A percentile compares a stretch with the other conserved stretches of the same genome.
Evolutionary conservation across 2,797 vertebrate genomes (phyloP).

Genomic region (Sebastiscus albofasciatus): DNA sequence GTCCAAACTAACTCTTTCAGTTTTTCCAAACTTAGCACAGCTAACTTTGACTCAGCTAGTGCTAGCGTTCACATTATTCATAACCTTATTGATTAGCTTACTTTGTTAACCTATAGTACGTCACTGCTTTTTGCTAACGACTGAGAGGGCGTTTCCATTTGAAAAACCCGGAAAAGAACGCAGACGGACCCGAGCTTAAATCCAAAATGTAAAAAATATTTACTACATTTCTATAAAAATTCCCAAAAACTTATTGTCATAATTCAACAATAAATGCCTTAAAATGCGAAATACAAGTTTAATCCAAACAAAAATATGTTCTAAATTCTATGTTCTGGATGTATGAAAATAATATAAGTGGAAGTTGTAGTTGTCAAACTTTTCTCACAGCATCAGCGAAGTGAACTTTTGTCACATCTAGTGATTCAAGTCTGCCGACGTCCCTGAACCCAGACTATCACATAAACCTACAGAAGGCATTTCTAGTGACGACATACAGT

Average conservation of each 20-base stretch:
- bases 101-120: too few relatives aligned
- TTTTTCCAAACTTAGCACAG: too few relatives aligned
- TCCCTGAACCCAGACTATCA: slow-evolving; percentile 18
- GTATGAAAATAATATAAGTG: not conserved
- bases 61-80: too few relatives aligned
- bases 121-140: too few relatives aligned
- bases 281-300: not conserved
- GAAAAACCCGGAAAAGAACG: too few relatives aligned
- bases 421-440: not conserved
- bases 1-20: too few relatives aligned
- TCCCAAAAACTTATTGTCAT: not conserved
- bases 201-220: not conserved
- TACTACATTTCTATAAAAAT: not conserved
- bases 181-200: too few relatives aligned
- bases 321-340: not conserved
- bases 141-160: too few relatives aligned
- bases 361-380: not conserved
- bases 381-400: not conserved
- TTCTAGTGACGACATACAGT: slow-evolving; percentile 5
- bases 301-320: not conserved
- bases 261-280: not conserved
- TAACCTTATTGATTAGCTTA: too few relatives aligned
- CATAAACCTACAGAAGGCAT: not conserved
- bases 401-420: not conserved
- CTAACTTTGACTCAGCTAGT: too few relatives aligned